Base-by-base conservation (phyloP, 2,113 vertebrate genomes). In the Acanthisitta chloris region DNA sequence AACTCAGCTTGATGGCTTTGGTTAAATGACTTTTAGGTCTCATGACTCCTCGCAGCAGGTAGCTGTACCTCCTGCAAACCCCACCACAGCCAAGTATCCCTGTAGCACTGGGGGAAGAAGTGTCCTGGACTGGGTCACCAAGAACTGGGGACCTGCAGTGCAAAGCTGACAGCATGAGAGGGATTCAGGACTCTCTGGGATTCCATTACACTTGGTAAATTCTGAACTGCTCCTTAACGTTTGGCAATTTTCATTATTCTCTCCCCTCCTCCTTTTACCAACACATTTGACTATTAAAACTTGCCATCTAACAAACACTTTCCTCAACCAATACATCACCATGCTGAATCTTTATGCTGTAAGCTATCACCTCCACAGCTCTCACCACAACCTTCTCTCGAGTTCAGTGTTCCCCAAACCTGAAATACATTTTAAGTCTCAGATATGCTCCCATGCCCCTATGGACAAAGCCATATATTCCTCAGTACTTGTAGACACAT, bases 351-450 rank as follows among this genome's bases (percentile, higher is more conserved):
- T 96, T 92, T 66, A 87, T 88, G 89, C 88, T 92, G 48, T 73
- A 91, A 90, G 78, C 91, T 93, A 92, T 89, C 88, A 88, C 67
- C 88, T 97, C 85, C 97, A 92, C 82, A 72, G 92, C 94, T 97
- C 93, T 90, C 46, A 93, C 78, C 54, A 94, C 92, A 69, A 83
- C 81, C 94, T 83, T 65, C 79, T 74, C 74, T 24, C 4, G 77
- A 96, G 96, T 88, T 95, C 76, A 52, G 86, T 58, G 85, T 28
- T 95, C 40, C 90, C 59, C 85, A 64, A 91, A 83, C 89, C 94
- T 77, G 81, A 91, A 95, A 91, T 26, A 81, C 12, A 23, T 62
- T 57, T 52, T 31, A 77, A 61, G 81, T 92, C 90, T 90, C 90
- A 94, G 84, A 55, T 10, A 36, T 12, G 57, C 46, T 71, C 73